These are phyloP conservation scores for Trichonephila clavipes DNA, from an alignment of 1,140 invertebrate genomes.

Conservation along the genomic window DNA sequence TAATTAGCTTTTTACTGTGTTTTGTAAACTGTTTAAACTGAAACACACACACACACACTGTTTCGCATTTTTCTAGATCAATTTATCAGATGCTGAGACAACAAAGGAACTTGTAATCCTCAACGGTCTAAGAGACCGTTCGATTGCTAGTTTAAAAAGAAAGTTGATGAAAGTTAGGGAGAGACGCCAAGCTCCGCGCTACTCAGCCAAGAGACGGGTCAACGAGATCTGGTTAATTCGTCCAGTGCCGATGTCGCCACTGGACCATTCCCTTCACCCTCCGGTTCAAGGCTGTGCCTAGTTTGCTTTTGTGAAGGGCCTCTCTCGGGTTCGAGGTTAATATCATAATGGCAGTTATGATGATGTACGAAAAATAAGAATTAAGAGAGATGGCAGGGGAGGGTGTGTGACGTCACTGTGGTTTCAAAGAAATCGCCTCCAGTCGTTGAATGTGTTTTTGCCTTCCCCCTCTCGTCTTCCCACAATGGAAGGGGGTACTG, in stretches of 20 bases:
- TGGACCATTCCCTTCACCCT: constrained; percentile 73
- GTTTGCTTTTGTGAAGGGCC: constrained; percentile 55
- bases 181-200: constrained; percentile 58
- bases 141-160: too few species aligned
- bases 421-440: constrained; percentile 75
- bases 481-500: constrained; percentile 39
- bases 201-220: constrained; percentile 44
- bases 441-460: constrained; percentile 53
- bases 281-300: constrained; percentile 58
- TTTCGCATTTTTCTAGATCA: too few species aligned
- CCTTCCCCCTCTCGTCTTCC: neutral
- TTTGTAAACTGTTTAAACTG: too few species aligned
- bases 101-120: too few species aligned
- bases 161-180: too few species aligned
- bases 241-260: constrained; percentile 64
- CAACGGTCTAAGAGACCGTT: too few species aligned
- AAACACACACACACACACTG: too few species aligned
- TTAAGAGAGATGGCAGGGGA: constrained; percentile 51
- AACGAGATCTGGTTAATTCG: constrained; percentile 46
- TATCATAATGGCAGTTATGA: constrained; percentile 76
- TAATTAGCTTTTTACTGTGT: too few species aligned
- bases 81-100: too few species aligned
- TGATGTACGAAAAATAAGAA: constrained; percentile 71
- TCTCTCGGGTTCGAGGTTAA: constrained; percentile 72
- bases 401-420: constrained; percentile 71